Evolutionary conservation across 2,888 invertebrate genomes (phyloP).

Genomic region (Hyalella azteca): DNA sequence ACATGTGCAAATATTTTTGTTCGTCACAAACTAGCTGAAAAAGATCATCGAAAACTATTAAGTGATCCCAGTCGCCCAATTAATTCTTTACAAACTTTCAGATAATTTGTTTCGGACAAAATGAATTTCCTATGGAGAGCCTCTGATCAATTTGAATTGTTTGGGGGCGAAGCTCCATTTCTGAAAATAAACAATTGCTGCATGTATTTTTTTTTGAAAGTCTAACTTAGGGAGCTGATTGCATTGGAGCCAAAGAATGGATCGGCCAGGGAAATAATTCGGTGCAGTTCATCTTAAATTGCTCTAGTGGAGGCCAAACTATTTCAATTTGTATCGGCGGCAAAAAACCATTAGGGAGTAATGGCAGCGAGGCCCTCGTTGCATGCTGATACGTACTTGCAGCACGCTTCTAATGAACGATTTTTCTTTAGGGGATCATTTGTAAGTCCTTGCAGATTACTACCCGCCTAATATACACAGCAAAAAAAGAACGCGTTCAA

Average conservation of each 20-base stretch:
- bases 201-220: slow-evolving; percentile 1
- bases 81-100: neutral
- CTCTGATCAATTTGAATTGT: slow-evolving; percentile 4
- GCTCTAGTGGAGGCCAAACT: slow-evolving; percentile 14
- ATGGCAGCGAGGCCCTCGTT: slow-evolving; percentile 8
- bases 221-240: slow-evolving; percentile 13
- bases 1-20: no score
- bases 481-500: neutral
- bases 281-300: slow-evolving; percentile 18
- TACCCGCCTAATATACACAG: neutral
- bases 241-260: slow-evolving; percentile 18
- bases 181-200: slow-evolving; percentile 9
- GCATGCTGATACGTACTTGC: slow-evolving; percentile 10
- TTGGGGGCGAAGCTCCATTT: neutral
- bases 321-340: slow-evolving; percentile 21
- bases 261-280: slow-evolving; percentile 16
- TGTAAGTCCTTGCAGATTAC: slow-evolving; percentile 36
- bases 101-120: slow-evolving; percentile 2
- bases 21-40: no score
- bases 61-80: neutral
- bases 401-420: slow-evolving; percentile 8
- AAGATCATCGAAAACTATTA: neutral
- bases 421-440: slow-evolving; percentile 25
- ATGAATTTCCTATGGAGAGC: neutral
- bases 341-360: slow-evolving; percentile 24